Conservation (phyloP, 1,140 invertebrate species). For the Hydropsyche tenuis region DNA sequence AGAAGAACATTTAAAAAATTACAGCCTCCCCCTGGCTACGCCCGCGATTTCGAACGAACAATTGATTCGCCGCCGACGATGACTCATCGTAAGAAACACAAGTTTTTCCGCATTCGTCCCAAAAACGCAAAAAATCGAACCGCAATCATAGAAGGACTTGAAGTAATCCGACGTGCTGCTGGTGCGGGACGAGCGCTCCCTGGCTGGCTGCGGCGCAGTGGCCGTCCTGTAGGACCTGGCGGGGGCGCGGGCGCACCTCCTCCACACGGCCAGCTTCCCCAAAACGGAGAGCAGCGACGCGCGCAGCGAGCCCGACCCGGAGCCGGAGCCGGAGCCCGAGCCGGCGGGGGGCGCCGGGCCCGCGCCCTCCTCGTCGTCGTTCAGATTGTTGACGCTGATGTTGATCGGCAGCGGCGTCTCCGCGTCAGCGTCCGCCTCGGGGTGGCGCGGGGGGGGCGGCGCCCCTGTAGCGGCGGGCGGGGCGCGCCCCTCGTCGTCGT, state of each 20-base stretch:
- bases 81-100: too few relatives aligned
- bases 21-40: not conserved
- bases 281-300: slow-evolving; percentile 71
- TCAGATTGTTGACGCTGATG: slow-evolving; percentile 48
- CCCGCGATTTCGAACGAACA: too few relatives aligned
- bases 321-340: slow-evolving; percentile 50
- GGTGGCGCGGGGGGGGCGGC: slow-evolving; percentile 51
- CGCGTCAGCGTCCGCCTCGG: slow-evolving; percentile 50
- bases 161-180: slow-evolving; percentile 67
- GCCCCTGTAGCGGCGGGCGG: slow-evolving; percentile 54
- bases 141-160: slow-evolving; percentile 69
- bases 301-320: slow-evolving; percentile 55
- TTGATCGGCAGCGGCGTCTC: slow-evolving; percentile 35
- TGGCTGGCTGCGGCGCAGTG: slow-evolving; percentile 57
- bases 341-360: slow-evolving; percentile 54
- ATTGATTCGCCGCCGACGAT: too few relatives aligned
- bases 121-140: slow-evolving; percentile 60
- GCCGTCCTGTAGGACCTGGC: slow-evolving; percentile 52
- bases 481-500: slow-evolving; percentile 53
- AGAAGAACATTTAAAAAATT: not conserved
- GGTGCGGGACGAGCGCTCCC: slow-evolving; percentile 55
- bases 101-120: too few relatives aligned
- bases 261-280: slow-evolving; percentile 70
- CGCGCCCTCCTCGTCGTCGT: slow-evolving; percentile 54
- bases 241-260: slow-evolving; percentile 59